Base-by-base conservation (phyloP, 2,113 vertebrate genomes). In the Chrysochloris asiatica region DNA sequence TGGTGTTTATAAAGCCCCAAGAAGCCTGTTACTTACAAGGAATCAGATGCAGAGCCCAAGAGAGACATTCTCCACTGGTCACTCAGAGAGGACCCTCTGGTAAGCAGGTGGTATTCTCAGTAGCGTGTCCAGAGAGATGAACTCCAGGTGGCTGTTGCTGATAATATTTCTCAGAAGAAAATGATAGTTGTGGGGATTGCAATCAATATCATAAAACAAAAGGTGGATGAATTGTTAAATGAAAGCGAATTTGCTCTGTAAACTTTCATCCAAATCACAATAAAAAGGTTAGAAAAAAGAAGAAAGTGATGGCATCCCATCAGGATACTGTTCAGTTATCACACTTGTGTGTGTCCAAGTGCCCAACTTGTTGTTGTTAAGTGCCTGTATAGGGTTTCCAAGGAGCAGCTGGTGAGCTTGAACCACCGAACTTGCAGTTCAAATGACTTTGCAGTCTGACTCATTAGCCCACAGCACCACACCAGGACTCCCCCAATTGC, bases 141-240 rank as follows among this genome's bases (percentile, higher is more conserved):
- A 24, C 71, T 80, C 36, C 30, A 75, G n/a, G 7, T 90, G 56
- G 63, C 43, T 81, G 28, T 76, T 84, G 87, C 92, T 80, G 26
- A 69, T 22, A 48, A 14, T 43, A 81, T 22, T 85, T 16, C 65
- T 78, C 24, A 41, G 73, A 92, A 76, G n/a, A 82, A 78, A 85
- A 81, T 16, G 5, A 56, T 56, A 56, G 12, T 7, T 8, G 52
- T 4, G 54, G 11, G 54, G 10, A 22, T 56, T 56, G 4, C 19
- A 56, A 56, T 56, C 54, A 56, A 8, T 12, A 22, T 16, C 8
- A 56, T 22, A 56, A 56, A 56, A 56, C 54, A 12, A 56, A 56
- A 56, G 19, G 54, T 16, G 54, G 19, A 16, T 56, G 54, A 56
- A 56, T 56, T 56, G 54, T 56, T 19, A 22, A 56, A 56, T 56